Conservation (phyloP, 2,797 vertebrate genomes). For the Gorsachius magnificus region DNA sequence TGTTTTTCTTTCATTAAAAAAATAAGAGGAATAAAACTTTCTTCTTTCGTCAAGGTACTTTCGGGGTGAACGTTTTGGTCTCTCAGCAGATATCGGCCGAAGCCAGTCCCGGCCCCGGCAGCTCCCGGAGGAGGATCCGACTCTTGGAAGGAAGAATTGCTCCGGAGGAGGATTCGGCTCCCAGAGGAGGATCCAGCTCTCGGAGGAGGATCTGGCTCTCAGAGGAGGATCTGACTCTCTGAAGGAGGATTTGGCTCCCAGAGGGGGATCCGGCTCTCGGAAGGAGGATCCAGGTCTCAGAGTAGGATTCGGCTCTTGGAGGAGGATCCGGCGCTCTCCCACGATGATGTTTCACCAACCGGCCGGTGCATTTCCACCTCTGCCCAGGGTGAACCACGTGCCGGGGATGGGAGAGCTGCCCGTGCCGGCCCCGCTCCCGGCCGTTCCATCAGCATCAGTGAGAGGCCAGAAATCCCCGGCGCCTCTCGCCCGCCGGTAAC, state of each 20-base stretch:
- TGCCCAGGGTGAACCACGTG: background rate
- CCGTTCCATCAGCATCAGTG: rapidly evolving
- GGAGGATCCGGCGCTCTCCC: background rate
- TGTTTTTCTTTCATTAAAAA: constrained; percentile 76
- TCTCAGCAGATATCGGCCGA: constrained; percentile 71
- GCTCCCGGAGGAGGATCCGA: background rate
- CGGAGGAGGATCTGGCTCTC: no score
- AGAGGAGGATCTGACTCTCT: no score
- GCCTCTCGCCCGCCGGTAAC: background rate
- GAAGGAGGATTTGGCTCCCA: background rate
- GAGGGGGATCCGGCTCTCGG: no score
- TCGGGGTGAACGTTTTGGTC: constrained; percentile 69
- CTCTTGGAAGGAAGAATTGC: background rate
- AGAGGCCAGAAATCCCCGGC: rapidly evolving
- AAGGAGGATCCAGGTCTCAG: background rate
- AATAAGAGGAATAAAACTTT: constrained; percentile 82
- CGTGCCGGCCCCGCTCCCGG: rapidly evolving
- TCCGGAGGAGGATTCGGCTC: background rate
- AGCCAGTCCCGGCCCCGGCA: constrained; percentile 25
- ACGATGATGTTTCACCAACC: background rate
- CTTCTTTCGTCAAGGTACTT: constrained; percentile 72
- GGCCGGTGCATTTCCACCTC: background rate
- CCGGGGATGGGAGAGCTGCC: background rate
- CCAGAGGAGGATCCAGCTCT: background rate
- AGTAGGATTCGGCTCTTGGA: no score